A percentile compares a stretch with the other conserved stretches of the same genome.
phyloP scores from a whole-genome alignment of 2,113 vertebrate genomes.

The Bolborhynchus lineola region DNA sequence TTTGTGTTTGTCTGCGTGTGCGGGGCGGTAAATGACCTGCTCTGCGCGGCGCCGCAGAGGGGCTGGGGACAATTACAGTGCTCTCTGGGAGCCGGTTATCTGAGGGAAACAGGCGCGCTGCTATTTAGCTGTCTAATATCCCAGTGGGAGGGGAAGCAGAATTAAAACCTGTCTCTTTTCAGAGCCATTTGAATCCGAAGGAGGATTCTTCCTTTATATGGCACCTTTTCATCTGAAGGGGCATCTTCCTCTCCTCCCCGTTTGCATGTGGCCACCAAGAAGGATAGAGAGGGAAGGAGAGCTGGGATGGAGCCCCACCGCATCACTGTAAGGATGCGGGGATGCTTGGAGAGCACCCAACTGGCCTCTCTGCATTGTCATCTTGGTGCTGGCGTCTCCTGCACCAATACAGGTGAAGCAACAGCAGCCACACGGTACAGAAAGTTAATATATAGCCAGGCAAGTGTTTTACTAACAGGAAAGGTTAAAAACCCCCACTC shows the following conservation, averaged over 20 bases:
- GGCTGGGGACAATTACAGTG: constrained; percentile 75
- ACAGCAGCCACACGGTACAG: neutral
- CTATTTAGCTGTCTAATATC: constrained; percentile 75
- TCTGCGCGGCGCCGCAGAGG: constrained; percentile 51
- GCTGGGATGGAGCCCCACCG: neutral
- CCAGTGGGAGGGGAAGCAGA: constrained; percentile 62
- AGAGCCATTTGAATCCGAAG: constrained; percentile 25
- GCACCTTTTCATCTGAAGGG: neutral
- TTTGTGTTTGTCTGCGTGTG: constrained; percentile 74
- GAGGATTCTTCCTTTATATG: neutral
- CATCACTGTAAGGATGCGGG: neutral
- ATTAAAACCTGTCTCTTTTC: constrained; percentile 56
- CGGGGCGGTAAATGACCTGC: constrained; percentile 74
- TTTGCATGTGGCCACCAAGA: neutral
- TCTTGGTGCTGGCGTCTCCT: neutral
- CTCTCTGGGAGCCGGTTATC: constrained; percentile 77
- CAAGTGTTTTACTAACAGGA: constrained; percentile 23
- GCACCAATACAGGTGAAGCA: neutral
- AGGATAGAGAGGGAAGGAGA: neutral
- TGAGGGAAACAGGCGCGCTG: constrained; percentile 70
- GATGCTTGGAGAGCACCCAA: neutral
- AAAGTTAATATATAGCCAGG: constrained; percentile 21
- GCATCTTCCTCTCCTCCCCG: neutral
- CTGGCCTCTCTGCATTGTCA: fast-evolving
- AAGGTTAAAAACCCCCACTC: constrained; percentile 36